Evolutionary conservation across 2,113 vertebrate genomes (phyloP).

Genomic region (Corydoras maculifer): DNA sequence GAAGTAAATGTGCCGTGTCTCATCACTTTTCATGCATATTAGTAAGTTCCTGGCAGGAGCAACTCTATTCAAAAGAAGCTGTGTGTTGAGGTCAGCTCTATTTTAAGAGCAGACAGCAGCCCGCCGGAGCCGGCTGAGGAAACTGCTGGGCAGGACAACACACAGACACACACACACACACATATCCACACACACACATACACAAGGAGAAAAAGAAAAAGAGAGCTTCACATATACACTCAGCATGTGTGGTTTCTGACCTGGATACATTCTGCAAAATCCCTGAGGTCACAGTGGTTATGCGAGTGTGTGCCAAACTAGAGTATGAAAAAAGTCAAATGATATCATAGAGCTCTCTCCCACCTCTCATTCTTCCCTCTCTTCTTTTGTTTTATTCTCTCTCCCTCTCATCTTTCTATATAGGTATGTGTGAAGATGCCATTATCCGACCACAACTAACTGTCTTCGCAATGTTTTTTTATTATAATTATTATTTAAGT

Average conservation of each 20-base stretch:
- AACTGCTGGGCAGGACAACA: slow-evolving; percentile 47
- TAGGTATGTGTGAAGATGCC: too few relatives aligned
- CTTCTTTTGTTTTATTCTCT: too few relatives aligned
- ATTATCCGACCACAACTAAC: too few relatives aligned
- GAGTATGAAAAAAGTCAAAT: too few relatives aligned
- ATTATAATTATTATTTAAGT: too few relatives aligned
- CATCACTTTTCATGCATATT: not conserved
- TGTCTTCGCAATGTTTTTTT: too few relatives aligned
- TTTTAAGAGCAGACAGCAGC: slow-evolving; percentile 66
- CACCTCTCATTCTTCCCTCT: too few relatives aligned
- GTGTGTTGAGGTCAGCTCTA: slow-evolving; percentile 66
- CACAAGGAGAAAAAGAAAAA: not conserved
- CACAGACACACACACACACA: slow-evolving; percentile 12
- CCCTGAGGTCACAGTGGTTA: not conserved
- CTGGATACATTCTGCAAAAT: slow-evolving; percentile 12
- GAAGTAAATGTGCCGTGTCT: not conserved
- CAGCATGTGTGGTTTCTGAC: slow-evolving; percentile 12
- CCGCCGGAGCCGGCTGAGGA: slow-evolving; percentile 52
- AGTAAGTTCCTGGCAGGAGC: slow-evolving; percentile 50
- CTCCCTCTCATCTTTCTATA: too few relatives aligned
- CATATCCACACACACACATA: slow-evolving; percentile 14
- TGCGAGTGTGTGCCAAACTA: not conserved
- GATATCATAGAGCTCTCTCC: too few relatives aligned
- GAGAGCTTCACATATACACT: not conserved
- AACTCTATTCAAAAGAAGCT: slow-evolving; percentile 35